Evolutionary conservation across 2,888 invertebrate genomes (phyloP), one percentile per base, ranked within the genome.

Genomic region (Diplolepis rosae): DNA sequence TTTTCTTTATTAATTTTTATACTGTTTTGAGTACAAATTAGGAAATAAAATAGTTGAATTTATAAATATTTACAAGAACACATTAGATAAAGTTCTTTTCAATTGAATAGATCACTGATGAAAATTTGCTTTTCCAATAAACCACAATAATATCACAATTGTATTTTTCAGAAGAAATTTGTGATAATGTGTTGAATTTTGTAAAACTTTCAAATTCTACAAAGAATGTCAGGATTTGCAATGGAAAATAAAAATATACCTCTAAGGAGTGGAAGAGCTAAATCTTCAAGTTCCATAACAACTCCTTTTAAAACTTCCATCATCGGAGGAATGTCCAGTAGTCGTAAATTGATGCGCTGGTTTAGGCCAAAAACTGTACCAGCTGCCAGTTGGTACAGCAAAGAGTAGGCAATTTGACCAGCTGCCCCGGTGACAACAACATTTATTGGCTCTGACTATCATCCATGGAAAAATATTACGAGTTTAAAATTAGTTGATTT

Each of bases 371-470:
- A 99, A 0, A 98, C 98, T 88, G 96, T 95, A 73, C 99, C 99
- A 83, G 97, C 97, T 13, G 97, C 97, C 80, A 99, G 92, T 90
- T 97, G 96, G 87, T 97, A 97, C 13, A 99, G 91, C 52, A 99
- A 90, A 1, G 98, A 98, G 89, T 99, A 99, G 73, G 98, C 98
- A 82, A 99, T 99, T 90, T 99, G 99, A 18, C 99, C 99, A 73
- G 99, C 99, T 82, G 99, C 99, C 74, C 99, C 99, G 68, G 99
- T 99, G 32, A 99, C 95, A 73, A 98, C 95, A 78, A 99, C 97
- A 90, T 93, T 94, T 85, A 98, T 94, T 86, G 98, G 95, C 89
- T 94, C 93, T 84, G 92, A 90, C 95, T 95, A 89, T 72, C 71
- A 56, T 22, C 68, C 69, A 56, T 70, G 54, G 56, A 32, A 27